phyloP scores from a whole-genome alignment of 2,113 vertebrate species.

The Amphilophus citrinellus region DNA sequence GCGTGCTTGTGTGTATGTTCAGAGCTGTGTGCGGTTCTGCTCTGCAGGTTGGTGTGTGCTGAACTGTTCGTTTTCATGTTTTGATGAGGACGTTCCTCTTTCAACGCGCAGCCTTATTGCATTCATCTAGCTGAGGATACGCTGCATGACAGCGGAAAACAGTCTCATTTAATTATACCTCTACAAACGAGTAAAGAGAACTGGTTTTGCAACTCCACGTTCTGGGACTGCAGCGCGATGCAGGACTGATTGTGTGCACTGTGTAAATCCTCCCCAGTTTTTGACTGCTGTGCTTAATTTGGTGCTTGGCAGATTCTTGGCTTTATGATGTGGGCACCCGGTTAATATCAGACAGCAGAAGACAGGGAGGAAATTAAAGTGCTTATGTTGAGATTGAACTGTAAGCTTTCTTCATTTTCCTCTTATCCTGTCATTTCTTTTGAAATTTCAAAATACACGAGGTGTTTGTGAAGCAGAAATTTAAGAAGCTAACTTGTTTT shows the following conservation, averaged over 20 bases:
- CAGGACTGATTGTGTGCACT: background rate
- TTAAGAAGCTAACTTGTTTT: background rate
- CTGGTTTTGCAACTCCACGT: conserved; percentile 14
- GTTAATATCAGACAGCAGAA: conserved; percentile 10
- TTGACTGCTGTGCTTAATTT: background rate
- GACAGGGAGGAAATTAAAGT: background rate
- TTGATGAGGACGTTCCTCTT: conserved; percentile 21
- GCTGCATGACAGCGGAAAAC: background rate
- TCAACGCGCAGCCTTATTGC: conserved; percentile 26
- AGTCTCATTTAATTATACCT: conserved; percentile 12
- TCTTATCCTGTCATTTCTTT: conserved; percentile 4
- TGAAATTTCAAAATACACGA: conserved; percentile 13
- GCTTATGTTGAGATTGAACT: background rate
- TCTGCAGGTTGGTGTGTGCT: conserved; percentile 18
- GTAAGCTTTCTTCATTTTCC: background rate
- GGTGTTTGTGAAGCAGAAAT: background rate
- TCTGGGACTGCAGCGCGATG: background rate
- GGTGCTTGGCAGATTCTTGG: conserved; percentile 43
- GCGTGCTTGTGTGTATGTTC: conserved; percentile 22
- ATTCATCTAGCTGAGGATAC: conserved; percentile 16
- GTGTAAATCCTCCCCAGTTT: background rate
- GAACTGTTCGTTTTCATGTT: conserved; percentile 28
- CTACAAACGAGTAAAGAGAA: background rate
- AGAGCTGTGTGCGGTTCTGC: background rate
- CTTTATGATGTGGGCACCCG: background rate